These are phyloP conservation scores for Paedocypris sp. DNA, from an alignment of 2,113 vertebrate genomes.

Conservation along the genomic window DNA sequence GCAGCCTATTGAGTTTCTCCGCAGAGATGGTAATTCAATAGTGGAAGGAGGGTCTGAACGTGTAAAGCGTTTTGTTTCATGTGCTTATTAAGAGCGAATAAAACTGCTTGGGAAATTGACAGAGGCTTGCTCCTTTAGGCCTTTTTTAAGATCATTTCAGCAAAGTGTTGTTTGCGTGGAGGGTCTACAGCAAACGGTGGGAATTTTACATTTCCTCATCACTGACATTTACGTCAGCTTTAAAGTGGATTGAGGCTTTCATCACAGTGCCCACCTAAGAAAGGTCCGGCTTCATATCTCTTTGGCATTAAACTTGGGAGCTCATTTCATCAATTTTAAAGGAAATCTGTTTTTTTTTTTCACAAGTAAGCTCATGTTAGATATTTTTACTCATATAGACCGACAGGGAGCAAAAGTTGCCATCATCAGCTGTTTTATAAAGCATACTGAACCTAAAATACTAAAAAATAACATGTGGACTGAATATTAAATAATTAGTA, in stretches of 20 bases:
- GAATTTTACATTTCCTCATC: not conserved
- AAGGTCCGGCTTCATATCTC: no score
- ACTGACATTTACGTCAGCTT: not conserved
- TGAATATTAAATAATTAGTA: no score
- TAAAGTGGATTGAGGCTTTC: not conserved
- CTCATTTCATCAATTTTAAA: no score
- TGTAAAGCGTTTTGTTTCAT: constrained; percentile 56
- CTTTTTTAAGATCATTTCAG: not conserved
- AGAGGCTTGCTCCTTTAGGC: not conserved
- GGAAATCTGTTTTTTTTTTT: no score
- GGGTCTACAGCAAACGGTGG: constrained; percentile 1
- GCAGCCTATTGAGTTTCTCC: constrained; percentile 61
- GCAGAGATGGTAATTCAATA: constrained; percentile 60
- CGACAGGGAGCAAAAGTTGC: no score
- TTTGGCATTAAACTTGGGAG: no score
- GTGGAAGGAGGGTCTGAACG: constrained; percentile 47
- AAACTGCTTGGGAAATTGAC: constrained; percentile 27
- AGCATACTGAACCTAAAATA: no score
- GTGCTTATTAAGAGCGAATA: constrained; percentile 54
- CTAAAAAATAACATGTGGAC: no score
- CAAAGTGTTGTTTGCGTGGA: not conserved
- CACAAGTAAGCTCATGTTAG: no score
- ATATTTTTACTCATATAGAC: no score
- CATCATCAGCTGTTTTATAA: no score
- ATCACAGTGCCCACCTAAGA: not conserved